A percentile compares a stretch with the other conserved stretches of the same genome.
These are phyloP conservation scores for Ochropacha duplaris DNA, from an alignment of 2,888 invertebrate species.

Conservation along the genomic window DNA sequence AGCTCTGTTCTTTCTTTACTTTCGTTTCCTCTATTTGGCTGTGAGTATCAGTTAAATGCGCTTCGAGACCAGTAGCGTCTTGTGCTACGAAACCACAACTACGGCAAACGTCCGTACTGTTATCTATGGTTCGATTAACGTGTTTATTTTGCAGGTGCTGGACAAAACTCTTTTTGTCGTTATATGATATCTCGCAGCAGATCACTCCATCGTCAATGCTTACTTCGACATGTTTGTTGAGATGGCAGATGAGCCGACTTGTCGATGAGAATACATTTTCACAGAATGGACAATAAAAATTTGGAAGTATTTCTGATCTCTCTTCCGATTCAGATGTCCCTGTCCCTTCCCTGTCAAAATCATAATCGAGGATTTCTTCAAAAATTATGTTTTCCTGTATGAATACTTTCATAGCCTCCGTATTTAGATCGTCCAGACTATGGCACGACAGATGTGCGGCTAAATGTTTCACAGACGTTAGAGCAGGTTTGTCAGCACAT, in stretches of 20 bases:
- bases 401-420: conserved; percentile 36
- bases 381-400: conserved; percentile 58
- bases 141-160: conserved; percentile 52
- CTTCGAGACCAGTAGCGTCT: conserved; percentile 22
- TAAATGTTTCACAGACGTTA: conserved; percentile 33
- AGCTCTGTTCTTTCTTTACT: conserved; percentile 21
- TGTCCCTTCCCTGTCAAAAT: conserved; percentile 29
- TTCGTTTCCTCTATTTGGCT: conserved; percentile 6
- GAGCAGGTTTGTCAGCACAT: conserved; percentile 39
- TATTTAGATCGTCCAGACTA: conserved; percentile 15
- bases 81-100: conserved; percentile 44
- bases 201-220: conserved; percentile 34
- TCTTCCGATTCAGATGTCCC: conserved; percentile 14
- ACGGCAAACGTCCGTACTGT: conserved; percentile 33
- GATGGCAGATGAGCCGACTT: conserved; percentile 54
- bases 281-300: conserved; percentile 57
- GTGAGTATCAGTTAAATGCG: conserved; percentile 37
- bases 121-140: conserved; percentile 17
- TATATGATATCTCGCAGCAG: conserved; percentile 48
- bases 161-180: conserved; percentile 41
- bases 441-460: conserved; percentile 50
- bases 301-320: conserved; percentile 19
- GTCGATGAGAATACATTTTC: conserved; percentile 52
- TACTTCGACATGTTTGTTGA: conserved; percentile 53
- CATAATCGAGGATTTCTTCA: conserved; percentile 47